Evolutionary conservation across 2,888 invertebrate species (phyloP), one percentile per base, ranked within the genome.

Genomic region (Orthonevra nobilis): DNA sequence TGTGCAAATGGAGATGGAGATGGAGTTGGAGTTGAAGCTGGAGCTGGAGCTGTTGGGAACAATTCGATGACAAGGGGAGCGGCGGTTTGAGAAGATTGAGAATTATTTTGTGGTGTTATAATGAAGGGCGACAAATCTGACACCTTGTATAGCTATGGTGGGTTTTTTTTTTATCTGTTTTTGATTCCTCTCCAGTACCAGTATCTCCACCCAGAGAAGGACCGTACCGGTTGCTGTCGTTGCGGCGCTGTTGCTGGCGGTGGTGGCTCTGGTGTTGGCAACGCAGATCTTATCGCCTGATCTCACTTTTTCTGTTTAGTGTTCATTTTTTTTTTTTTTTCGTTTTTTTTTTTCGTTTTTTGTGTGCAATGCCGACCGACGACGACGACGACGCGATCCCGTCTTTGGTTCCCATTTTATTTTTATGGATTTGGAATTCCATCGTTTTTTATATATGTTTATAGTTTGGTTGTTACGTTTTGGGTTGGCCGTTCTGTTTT

Each of bases 121-220:
- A 86, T 87, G 87, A 87, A 86, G 87, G 87, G 86, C 87, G 87
- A 87, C 87, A 87, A 87, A 87, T 87, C 87, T 87, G 87, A 87
- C 87, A 87, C 87, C 87, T 87, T 86, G 86, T 86, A 86, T 86
- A 85, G 86, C 70, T 81, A 75, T 77, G 56, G 77, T 66, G 32
- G 79, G 68, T 54, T 40, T 36, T 19, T 48, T 46, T 48, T 68
- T 60, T 40, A 23, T 68, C 34, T 74, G 30, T 58, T 69, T 74
- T 58, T 81, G 81, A 66, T 56, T 44, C 42, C 69, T 81, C 60
- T 73, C n/a, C n/a, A n/a, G n/a, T n/a, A n/a, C n/a, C n/a, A n/a
- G n/a, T n/a, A n/a, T n/a, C n/a, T n/a, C 73, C 54, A 72, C 60
- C 66, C 73, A 73, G 61, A 30, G 73, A 73, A 77, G 79, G 79